A percentile compares a stretch with the other conserved stretches of the same genome.
These are phyloP conservation scores for Latrodectus geometricus DNA, from an alignment of 1,140 invertebrate species.

Conservation along the genomic window DNA sequence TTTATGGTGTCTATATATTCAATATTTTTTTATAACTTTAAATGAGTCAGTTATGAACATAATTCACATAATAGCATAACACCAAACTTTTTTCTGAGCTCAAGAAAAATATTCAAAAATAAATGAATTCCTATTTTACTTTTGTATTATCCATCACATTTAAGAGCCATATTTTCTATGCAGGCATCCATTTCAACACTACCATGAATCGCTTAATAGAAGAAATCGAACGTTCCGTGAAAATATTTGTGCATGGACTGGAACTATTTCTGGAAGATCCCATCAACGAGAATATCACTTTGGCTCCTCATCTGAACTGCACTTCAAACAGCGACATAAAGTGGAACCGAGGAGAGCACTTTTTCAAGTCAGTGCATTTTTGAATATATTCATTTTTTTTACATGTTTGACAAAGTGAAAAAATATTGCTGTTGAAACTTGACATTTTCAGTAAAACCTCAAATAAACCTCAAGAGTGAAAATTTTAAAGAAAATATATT, in stretches of 20 bases:
- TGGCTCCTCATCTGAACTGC: conserved; percentile 86
- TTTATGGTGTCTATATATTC: too few species aligned
- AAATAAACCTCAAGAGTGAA: too few species aligned
- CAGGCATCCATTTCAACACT: conserved; percentile 94
- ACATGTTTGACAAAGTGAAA: neutral
- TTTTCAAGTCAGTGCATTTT: conserved; percentile 73
- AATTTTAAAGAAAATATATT: too few species aligned
- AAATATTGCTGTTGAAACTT: too few species aligned
- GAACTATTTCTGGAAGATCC: conserved; percentile 85
- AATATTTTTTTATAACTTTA: too few species aligned
- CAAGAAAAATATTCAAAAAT: neutral
- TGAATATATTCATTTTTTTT: neutral
- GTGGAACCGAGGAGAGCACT: conserved; percentile 81
- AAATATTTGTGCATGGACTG: conserved; percentile 90
- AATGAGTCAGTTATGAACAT: too few species aligned
- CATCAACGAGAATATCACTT: conserved; percentile 74
- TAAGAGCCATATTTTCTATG: neutral
- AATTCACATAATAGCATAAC: too few species aligned
- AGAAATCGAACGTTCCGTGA: conserved; percentile 89
- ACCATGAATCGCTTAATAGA: conserved; percentile 82
- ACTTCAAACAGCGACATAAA: conserved; percentile 78
- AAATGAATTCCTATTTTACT: neutral
- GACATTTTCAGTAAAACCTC: too few species aligned
- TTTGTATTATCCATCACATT: neutral
- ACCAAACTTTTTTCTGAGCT: neutral